Evolutionary conservation across 2,888 invertebrate species (phyloP), one percentile per base, ranked within the genome.

Genomic region (Harmothoe impar): DNA sequence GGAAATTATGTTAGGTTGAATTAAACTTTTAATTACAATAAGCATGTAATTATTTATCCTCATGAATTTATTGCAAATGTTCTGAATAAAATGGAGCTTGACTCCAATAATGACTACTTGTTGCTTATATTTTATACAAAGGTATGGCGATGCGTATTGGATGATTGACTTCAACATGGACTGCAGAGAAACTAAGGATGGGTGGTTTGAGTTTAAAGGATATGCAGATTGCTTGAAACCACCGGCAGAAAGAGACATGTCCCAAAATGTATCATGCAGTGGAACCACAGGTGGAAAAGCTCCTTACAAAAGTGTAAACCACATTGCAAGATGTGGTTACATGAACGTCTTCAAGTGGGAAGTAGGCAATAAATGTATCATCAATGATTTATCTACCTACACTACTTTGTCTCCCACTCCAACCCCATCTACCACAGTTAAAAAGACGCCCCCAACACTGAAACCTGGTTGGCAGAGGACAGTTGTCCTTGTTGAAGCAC

Each of bases 201-300:
- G 96, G 51, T 96, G 95, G 95, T 96, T 96, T 91, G 96, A 96
- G 91, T 90, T 96, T n/a, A 96, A 96, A 93, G 95, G 78, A 20
- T 89, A 85, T 51, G 25, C 33, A 12, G 29, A 68, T n/a, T 23
- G 52, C 15, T 78, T 20, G 84, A 72, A 29, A n/a, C 29, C 17
- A n/a, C 25, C 51, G 5, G 35, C 31, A 68, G 89, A 89, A 31
- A 23, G 12, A 0, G 72, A 68, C 23, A 62, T 62, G 23, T 25
- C 29, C n/a, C 89, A 89, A 31, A 56, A 10, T 23, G 0, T 0
- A 5, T 0, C 29, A 10, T 89, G 89, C 33, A 15, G 1, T 3
- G 89, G 89, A 0, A 33, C 31, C 3, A 35, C 51, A 85, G 91
- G 33, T 12, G 85, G 17, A 12, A 23, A 68, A 0, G 56, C 25